Conservation (phyloP, 2,113 vertebrate species). For the Gavialis gangeticus region DNA sequence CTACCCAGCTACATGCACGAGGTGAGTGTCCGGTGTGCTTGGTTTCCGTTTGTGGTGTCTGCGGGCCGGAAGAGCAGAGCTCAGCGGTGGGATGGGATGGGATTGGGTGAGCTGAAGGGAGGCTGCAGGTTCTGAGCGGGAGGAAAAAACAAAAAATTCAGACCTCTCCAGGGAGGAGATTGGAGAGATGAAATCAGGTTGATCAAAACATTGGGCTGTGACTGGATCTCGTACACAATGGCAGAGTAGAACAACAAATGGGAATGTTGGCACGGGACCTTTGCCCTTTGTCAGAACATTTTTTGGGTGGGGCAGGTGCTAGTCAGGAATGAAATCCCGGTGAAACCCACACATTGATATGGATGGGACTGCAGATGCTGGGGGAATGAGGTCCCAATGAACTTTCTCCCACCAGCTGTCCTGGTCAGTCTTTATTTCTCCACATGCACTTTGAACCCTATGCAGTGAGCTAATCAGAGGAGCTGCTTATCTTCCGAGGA, state of each 20-base stretch:
- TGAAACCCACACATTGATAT: neutral
- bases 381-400: neutral
- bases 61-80: neutral
- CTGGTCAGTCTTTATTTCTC: neutral
- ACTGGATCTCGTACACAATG: too few species aligned
- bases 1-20: neutral
- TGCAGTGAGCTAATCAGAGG: neutral
- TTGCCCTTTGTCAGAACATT: neutral
- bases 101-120: neutral
- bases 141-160: too few species aligned
- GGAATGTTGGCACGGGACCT: neutral
- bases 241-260: too few species aligned
- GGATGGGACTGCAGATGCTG: neutral
- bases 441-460: neutral
- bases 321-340: neutral
- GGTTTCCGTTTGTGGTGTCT: fast-evolving
- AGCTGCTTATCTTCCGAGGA: neutral
- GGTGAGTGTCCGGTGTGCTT: neutral
- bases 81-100: neutral
- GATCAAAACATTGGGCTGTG: too few species aligned
- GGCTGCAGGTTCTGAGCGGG: neutral
- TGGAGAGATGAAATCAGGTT: too few species aligned
- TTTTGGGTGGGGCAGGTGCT: neutral
- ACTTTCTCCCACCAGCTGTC: neutral
- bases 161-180: too few species aligned